A percentile compares a stretch with the other conserved stretches of the same genome.
These are phyloP conservation scores for Phocoena sinus DNA, from an alignment of 2,113 vertebrate species.

Conservation along the genomic window DNA sequence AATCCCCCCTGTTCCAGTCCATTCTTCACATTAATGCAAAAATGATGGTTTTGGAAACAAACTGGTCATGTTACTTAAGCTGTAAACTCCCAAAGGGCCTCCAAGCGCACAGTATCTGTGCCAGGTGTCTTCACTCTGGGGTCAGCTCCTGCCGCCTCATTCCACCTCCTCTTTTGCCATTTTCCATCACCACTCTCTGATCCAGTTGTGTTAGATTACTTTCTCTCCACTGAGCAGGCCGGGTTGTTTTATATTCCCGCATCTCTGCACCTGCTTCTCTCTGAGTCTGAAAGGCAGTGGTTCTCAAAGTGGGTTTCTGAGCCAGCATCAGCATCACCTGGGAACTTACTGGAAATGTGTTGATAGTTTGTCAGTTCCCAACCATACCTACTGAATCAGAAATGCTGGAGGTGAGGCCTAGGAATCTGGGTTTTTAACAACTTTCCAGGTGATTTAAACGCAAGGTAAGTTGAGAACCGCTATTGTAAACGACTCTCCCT, in stretches of 20 bases:
- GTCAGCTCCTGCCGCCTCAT: not conserved
- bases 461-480: not conserved
- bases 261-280: not conserved
- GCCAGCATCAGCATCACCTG: not conserved
- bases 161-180: not conserved
- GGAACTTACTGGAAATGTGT: not conserved
- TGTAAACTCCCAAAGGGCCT: not conserved
- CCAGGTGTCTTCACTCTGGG: not conserved
- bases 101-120: fast-evolving
- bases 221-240: not conserved
- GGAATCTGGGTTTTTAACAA: not conserved
- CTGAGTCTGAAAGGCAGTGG: not conserved
- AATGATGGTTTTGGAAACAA: not conserved
- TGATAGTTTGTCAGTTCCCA: not conserved
- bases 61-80: not conserved
- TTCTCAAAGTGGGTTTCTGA: not conserved
- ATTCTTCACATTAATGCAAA: not conserved
- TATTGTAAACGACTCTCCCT: not conserved
- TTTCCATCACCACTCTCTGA: not conserved
- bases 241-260: not conserved
- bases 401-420: not conserved
- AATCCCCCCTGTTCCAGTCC: not conserved
- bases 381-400: not conserved
- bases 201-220: not conserved
- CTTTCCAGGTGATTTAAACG: not conserved